Evolutionary conservation across 2,113 vertebrate genomes (phyloP).

Genomic region (Rhynchomys soricoides): DNA sequence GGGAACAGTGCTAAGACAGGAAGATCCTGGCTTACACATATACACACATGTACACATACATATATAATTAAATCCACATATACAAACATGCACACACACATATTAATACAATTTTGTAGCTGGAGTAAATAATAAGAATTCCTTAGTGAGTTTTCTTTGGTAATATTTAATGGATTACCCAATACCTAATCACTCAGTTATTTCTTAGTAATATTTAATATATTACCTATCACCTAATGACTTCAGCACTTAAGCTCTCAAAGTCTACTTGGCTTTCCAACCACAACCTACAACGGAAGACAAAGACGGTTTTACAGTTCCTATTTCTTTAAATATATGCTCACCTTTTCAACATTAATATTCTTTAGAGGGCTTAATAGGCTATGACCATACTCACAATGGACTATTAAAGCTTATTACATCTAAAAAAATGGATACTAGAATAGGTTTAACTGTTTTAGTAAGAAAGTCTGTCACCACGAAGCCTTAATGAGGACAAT

Average conservation of each 20-base stretch:
- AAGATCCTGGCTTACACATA: neutral
- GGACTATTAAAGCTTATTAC: neutral
- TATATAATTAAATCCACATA: no score
- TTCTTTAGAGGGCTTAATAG: neutral
- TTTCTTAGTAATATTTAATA: neutral
- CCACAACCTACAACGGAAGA: neutral
- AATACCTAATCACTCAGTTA: accelerated
- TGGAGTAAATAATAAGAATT: neutral
- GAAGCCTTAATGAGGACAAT: neutral
- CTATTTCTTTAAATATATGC: neutral
- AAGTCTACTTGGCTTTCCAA: neutral
- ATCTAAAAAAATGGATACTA: conserved; percentile 33
- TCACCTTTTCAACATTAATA: neutral
- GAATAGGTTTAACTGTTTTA: neutral
- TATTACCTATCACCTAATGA: no score
- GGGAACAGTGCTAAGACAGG: neutral
- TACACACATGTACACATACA: neutral
- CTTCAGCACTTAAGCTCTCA: neutral
- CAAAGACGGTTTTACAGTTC: neutral
- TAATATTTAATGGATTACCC: no score
- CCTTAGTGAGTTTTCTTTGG: neutral
- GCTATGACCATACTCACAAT: neutral
- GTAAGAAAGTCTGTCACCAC: neutral
- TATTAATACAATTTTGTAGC: neutral
- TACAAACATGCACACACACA: neutral